Percentiles rank a stretch among this genome's conserved stretches.
These are phyloP conservation scores for Odontomyia ornata DNA, from an alignment of 2,888 invertebrate genomes.

Conservation along the genomic window DNA sequence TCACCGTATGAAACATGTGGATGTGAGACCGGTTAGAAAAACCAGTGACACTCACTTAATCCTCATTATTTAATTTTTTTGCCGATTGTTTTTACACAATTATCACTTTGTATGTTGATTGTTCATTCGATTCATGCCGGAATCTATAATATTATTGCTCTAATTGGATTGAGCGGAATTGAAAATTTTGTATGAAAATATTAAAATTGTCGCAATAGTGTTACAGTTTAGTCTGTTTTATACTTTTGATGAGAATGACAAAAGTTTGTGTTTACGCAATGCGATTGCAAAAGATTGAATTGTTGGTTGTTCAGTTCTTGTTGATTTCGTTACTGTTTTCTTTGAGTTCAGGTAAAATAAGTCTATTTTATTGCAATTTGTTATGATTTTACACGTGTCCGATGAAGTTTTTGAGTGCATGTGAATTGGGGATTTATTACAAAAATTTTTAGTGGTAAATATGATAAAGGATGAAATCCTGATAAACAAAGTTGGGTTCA, in stretches of 20 bases:
- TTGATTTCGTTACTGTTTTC: slow-evolving; percentile 22
- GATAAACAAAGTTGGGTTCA: too few species aligned
- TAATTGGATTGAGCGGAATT: neutral
- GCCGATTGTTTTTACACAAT: neutral
- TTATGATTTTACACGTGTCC: too few species aligned
- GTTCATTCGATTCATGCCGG: neutral
- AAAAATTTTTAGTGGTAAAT: too few species aligned
- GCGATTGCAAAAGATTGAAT: slow-evolving; percentile 9
- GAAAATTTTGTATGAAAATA: slow-evolving; percentile 11
- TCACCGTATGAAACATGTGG: neutral
- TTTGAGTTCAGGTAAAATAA: slow-evolving; percentile 20
- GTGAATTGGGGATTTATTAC: neutral
- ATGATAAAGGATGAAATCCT: too few species aligned
- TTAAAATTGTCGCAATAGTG: slow-evolving; percentile 13
- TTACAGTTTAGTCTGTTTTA: slow-evolving; percentile 34
- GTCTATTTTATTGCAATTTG: neutral
- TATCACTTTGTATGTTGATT: neutral
- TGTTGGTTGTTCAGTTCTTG: slow-evolving; percentile 4
- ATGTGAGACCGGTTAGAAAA: neutral
- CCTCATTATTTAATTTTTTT: neutral
- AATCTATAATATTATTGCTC: neutral
- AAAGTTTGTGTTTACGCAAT: slow-evolving; percentile 37
- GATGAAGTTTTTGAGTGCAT: neutral
- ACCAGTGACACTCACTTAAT: neutral
- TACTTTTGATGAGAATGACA: slow-evolving; percentile 28